Percentiles rank a stretch among this genome's conserved stretches.
Conservation (phyloP, 2,888 invertebrate species). For the Polymixis flavicincta region DNA sequence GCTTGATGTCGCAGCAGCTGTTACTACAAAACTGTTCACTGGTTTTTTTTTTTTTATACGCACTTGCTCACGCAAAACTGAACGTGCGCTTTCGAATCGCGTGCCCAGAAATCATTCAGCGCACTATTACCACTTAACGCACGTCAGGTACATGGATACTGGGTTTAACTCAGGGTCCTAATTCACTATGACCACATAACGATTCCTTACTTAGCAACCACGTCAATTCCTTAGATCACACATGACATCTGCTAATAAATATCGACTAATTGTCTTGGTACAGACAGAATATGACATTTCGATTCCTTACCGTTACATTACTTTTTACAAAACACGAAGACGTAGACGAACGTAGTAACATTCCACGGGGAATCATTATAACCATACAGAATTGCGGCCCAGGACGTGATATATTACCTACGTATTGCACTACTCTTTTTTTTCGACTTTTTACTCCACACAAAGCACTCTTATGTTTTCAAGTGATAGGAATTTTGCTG, state of each 20-base stretch:
- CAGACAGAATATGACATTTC: too few relatives aligned
- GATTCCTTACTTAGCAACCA: too few relatives aligned
- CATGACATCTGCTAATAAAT: too few relatives aligned
- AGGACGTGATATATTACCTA: constrained; percentile 24
- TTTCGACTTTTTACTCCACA: constrained; percentile 18
- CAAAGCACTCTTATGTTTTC: constrained; percentile 23
- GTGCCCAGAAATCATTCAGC: background rate
- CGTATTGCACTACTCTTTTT: constrained; percentile 14
- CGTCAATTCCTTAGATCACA: too few relatives aligned
- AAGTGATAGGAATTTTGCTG: constrained; percentile 15
- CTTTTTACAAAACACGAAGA: too few relatives aligned
- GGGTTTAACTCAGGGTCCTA: background rate
- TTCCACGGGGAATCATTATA: too few relatives aligned
- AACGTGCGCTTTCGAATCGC: background rate
- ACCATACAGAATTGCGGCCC: too few relatives aligned
- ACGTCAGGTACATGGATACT: background rate
- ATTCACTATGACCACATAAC: too few relatives aligned
- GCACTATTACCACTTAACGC: background rate
- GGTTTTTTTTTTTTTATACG: constrained; percentile 18
- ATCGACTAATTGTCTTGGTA: too few relatives aligned
- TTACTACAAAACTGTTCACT: constrained; percentile 8
- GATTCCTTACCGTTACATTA: too few relatives aligned
- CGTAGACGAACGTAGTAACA: too few relatives aligned
- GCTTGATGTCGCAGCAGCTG: background rate
- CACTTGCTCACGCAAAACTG: background rate